Percentiles rank a stretch among this genome's conserved stretches.
Conservation (phyloP, 2,888 invertebrate species). For the Meta bourneti region DNA sequence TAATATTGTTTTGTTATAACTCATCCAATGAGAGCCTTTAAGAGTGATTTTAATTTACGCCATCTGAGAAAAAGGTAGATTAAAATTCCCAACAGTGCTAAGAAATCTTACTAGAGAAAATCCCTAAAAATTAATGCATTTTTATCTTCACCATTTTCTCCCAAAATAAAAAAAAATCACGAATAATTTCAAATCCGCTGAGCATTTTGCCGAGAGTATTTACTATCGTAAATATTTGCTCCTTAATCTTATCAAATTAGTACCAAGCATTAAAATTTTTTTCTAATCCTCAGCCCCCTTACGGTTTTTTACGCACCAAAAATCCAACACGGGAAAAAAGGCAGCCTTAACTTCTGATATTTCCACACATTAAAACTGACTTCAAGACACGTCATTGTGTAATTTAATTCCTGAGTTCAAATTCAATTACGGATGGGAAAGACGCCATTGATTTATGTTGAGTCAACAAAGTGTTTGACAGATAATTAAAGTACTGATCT, state of each 20-base stretch:
- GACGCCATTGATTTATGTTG: conserved; percentile 43
- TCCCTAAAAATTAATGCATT: too few relatives aligned
- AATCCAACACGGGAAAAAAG: neutral
- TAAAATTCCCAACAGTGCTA: too few relatives aligned
- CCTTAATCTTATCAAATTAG: conserved; percentile 52
- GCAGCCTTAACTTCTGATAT: conserved; percentile 19
- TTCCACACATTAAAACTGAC: conserved; percentile 43
- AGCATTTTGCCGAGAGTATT: conserved; percentile 12
- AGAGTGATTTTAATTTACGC: too few relatives aligned
- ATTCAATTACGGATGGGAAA: conserved; percentile 52
- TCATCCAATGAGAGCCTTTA: too few relatives aligned
- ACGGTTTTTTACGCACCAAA: neutral
- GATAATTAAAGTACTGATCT: conserved; percentile 40
- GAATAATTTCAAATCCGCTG: neutral
- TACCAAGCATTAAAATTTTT: conserved; percentile 13
- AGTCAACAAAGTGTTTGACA: conserved; percentile 63
- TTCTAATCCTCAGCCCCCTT: neutral
- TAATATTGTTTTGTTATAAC: too few relatives aligned
- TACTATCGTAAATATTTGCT: conserved; percentile 55
- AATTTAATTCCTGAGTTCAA: conserved; percentile 53
- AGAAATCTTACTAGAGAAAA: too few relatives aligned
- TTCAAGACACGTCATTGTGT: conserved; percentile 47
- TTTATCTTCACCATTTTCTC: too few relatives aligned
- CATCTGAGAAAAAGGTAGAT: too few relatives aligned
- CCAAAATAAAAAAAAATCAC: neutral